These are phyloP conservation scores for Nycteola revayana DNA, from an alignment of 2,888 invertebrate genomes.

Conservation along the genomic window DNA sequence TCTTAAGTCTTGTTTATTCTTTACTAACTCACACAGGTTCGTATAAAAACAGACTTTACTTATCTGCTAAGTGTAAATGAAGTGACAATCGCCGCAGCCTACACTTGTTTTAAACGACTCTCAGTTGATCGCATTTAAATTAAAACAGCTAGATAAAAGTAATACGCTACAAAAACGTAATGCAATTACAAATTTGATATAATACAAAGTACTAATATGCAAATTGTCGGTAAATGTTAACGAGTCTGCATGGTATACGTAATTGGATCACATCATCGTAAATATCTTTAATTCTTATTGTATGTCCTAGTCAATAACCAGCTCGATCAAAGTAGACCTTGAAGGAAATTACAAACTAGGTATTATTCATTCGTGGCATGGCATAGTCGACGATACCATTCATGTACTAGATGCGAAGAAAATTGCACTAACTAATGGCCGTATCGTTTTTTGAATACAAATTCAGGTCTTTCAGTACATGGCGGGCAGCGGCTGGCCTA, in stretches of 20 bases:
- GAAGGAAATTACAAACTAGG: constrained; percentile 65
- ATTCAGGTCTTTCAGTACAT: constrained; percentile 71
- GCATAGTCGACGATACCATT: constrained; percentile 56
- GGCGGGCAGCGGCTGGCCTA: constrained; percentile 59
- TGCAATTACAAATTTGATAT: constrained; percentile 38
- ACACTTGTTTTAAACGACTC: constrained; percentile 40
- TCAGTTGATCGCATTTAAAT: constrained; percentile 46
- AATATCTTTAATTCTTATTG: too few relatives aligned
- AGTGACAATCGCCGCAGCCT: constrained; percentile 51
- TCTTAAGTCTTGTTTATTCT: constrained; percentile 34
- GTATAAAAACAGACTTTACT: constrained; percentile 33
- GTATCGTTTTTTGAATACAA: constrained; percentile 77
- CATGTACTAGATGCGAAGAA: constrained; percentile 70
- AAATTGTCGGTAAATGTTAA: constrained; percentile 41
- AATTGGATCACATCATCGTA: constrained; percentile 40
- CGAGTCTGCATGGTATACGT: constrained; percentile 50
- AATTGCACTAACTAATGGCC: constrained; percentile 78
- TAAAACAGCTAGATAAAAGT: constrained; percentile 41
- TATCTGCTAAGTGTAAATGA: constrained; percentile 58
- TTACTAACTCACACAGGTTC: constrained; percentile 29
- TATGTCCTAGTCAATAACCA: too few relatives aligned
- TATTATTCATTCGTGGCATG: constrained; percentile 64
- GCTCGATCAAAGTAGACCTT: constrained; percentile 55
- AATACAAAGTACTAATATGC: constrained; percentile 40
- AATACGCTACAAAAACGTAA: constrained; percentile 33